Base-by-base conservation (phyloP, 2,888 invertebrate genomes). In the Acanthococcus lagerstroemiae region DNA sequence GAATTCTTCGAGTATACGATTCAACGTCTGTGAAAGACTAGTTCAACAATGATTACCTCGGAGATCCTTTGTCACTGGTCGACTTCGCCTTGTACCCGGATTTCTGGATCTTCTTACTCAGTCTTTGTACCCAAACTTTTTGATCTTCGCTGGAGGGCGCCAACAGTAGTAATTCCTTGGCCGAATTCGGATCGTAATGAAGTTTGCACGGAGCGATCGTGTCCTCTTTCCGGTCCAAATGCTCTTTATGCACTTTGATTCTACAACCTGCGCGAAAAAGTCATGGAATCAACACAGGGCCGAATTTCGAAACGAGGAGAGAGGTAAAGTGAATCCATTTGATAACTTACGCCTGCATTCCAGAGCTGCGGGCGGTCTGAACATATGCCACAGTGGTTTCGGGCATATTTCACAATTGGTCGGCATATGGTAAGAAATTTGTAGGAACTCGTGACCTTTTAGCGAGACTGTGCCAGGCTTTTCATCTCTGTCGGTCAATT, bases 391-490 rank as follows among this genome's bases (percentile, higher is more conserved):
- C 72, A 97, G 83, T 73, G 95, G 95, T 75, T 93, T 94, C 70
- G 93, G 87, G 82, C 99, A 99, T 72, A 93, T 89, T 80, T 97
- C 97, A 80, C 97, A 99, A 72, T 91, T 89, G 12, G 96, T 95
- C 66, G 97, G 96, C 86, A 95, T 96, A 79, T 97, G 95, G 80
- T 92, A 97, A 72, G 91, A 91, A 74, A 97, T 92, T 77, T 90
- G 88, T 70, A 95, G 84, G 76, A 97, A 90, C 79, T 96, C 96
- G 80, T 99, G 97, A 15, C 96, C 90, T 77, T 93, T 93, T 76
- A 91, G 85, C 73, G 83, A 82, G 71, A 88, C 81, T 17, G 84
- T 85, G 72, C 85, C 85, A 37, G 78, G 76, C 69, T 77, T 80
- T 76, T 80, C 74, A 76, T 77, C 73, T 76, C 78, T 30, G 70